Conservation (phyloP, 2,113 vertebrate species). For the Rana temporaria region DNA sequence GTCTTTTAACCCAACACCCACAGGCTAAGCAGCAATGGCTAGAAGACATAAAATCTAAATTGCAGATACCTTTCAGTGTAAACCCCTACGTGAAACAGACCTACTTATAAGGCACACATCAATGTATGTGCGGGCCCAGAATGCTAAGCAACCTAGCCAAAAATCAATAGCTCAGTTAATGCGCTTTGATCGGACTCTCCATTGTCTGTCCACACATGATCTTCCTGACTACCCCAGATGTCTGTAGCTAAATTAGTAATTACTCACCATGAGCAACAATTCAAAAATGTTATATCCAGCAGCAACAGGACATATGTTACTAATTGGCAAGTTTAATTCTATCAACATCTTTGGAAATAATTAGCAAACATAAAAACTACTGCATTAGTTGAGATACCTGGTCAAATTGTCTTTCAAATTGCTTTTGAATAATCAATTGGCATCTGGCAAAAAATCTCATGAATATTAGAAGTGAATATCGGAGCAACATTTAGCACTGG, state of each 20-base stretch:
- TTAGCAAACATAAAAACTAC: neutral
- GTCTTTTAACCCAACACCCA: neutral
- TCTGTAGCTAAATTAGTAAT: conserved; percentile 14
- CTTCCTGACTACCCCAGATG: conserved; percentile 11
- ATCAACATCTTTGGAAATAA: neutral
- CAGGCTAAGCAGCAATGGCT: neutral
- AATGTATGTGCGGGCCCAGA: neutral
- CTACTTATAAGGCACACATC: neutral
- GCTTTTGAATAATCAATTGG: too few relatives aligned
- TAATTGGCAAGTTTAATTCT: conserved; percentile 4
- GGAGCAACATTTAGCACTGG: too few relatives aligned
- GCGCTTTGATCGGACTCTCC: neutral
- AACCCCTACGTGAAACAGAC: neutral
- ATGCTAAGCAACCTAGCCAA: conserved; percentile 18
- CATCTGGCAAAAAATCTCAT: too few relatives aligned
- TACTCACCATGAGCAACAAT: conserved; percentile 10
- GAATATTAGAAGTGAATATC: too few relatives aligned
- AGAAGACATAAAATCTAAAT: neutral
- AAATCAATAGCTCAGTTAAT: conserved; percentile 26
- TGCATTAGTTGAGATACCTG: too few relatives aligned
- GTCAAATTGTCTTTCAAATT: too few relatives aligned
- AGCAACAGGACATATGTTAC: neutral
- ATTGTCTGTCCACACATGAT: conserved; percentile 7
- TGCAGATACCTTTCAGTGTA: neutral
- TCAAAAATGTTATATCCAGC: conserved; percentile 18